Percentiles rank a stretch among this genome's conserved stretches.
Conservation (phyloP, 23 tunicate species). For the Trididemnum nubilum region DNA sequence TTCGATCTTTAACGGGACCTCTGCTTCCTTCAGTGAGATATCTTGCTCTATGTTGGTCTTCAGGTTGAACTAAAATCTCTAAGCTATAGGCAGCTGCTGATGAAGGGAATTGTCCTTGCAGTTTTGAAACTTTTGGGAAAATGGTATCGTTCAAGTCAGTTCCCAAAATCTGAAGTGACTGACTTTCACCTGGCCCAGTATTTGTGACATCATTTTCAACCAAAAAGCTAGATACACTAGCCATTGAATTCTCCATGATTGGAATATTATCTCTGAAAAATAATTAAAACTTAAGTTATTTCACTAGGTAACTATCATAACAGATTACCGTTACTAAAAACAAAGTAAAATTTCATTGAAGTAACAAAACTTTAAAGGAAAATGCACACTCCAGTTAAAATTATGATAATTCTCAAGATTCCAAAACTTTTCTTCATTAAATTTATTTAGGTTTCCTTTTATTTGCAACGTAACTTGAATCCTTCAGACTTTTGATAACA, state of each 20-base stretch:
- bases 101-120: slow-evolving; percentile 60
- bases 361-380: too few species aligned
- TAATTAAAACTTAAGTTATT: neutral
- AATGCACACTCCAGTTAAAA: too few species aligned
- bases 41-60: slow-evolving; percentile 91
- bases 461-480: too few species aligned
- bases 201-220: neutral
- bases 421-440: too few species aligned
- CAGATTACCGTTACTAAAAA: too few species aligned
- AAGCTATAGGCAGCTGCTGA: slow-evolving; percentile 39
- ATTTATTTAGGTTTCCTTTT: too few species aligned
- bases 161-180: neutral
- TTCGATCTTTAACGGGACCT: slow-evolving; percentile 91
- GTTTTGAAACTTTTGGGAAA: neutral
- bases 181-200: neutral
- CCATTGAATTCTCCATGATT: slow-evolving; percentile 10
- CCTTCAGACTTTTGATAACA: too few species aligned
- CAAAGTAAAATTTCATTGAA: too few species aligned
- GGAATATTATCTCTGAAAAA: slow-evolving; percentile 8
- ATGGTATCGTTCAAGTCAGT: too few species aligned
- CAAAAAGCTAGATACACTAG: slow-evolving; percentile 11
- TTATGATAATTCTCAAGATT: too few species aligned
- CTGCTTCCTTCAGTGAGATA: slow-evolving; percentile 95
- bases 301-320: too few species aligned
- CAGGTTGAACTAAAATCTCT: slow-evolving; percentile 73